phyloP scores from a whole-genome alignment of 1,140 invertebrate species.

The Bombus superbus region DNA sequence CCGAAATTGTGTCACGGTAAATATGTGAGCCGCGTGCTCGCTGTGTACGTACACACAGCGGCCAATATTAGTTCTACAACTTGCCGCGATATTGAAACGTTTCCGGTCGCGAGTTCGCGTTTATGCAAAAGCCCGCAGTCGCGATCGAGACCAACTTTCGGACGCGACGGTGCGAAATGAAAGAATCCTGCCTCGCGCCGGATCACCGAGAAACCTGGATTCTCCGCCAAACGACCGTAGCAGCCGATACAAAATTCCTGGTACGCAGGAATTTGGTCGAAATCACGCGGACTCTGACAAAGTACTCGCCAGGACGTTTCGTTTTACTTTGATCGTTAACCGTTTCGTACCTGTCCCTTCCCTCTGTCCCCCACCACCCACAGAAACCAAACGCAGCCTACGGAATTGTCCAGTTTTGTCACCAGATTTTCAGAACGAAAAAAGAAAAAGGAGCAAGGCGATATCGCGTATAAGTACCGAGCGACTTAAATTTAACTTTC shows the following conservation, averaged over 20 bases:
- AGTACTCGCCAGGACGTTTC: neutral
- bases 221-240: neutral
- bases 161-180: slow-evolving; percentile 42
- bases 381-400: too few species aligned
- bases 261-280: neutral
- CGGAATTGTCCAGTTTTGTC: too few species aligned
- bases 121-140: slow-evolving; percentile 28
- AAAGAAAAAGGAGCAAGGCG: too few species aligned
- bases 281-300: neutral
- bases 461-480: too few species aligned
- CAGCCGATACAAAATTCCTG: too few species aligned
- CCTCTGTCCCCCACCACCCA: too few species aligned
- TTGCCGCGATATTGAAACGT: slow-evolving; percentile 47
- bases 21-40: slow-evolving; percentile 17
- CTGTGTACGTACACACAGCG: slow-evolving; percentile 1
- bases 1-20: slow-evolving; percentile 43
- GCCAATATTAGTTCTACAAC: slow-evolving; percentile 47
- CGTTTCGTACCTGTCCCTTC: too few species aligned
- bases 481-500: too few species aligned
- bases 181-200: slow-evolving; percentile 13
- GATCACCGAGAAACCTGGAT: neutral
- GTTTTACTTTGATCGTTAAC: too few species aligned
- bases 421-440: too few species aligned
- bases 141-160: slow-evolving; percentile 31
- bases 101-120: slow-evolving; percentile 4